Conservation (phyloP, 2,113 vertebrate species). For the Hipposideros armiger region DNA sequence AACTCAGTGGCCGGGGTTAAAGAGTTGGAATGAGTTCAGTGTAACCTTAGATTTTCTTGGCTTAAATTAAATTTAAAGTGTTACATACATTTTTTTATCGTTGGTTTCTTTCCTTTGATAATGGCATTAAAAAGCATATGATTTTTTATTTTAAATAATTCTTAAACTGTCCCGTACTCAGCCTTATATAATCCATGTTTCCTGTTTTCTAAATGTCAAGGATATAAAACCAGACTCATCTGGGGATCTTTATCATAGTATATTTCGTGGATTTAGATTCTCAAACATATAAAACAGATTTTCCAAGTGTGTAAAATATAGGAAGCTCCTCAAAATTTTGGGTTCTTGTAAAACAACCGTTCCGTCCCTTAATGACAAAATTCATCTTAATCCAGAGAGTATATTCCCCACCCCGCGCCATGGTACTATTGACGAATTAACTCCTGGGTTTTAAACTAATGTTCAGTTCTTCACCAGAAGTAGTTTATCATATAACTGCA, state of each 20-base stretch:
- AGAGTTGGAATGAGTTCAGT: background rate
- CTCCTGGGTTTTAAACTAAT: background rate
- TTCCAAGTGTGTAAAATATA: conserved; percentile 38
- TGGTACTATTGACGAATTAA: background rate
- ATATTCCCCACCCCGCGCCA: background rate
- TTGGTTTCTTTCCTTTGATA: conserved; percentile 63
- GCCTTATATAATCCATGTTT: conserved; percentile 22
- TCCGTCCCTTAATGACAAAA: background rate
- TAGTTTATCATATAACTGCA: background rate
- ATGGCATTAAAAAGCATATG: conserved; percentile 16
- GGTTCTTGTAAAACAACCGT: background rate
- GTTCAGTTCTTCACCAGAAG: conserved; percentile 8
- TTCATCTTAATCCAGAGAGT: background rate
- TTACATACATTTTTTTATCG: conserved; percentile 12
- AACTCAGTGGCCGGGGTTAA: background rate
- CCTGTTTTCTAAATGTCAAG: conserved; percentile 29
- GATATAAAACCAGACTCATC: background rate
- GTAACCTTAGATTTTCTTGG: conserved; percentile 32
- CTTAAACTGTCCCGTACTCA: conserved; percentile 25
- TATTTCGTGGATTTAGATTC: conserved; percentile 44
- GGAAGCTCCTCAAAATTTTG: background rate
- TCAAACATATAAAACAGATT: conserved; percentile 28
- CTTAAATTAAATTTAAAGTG: conserved; percentile 53
- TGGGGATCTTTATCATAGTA: background rate
- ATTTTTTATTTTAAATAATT: conserved; percentile 56